Evolutionary conservation across 2,888 invertebrate genomes (phyloP), one percentile per base, ranked within the genome.

Genomic region (Spicauda simplicius): DNA sequence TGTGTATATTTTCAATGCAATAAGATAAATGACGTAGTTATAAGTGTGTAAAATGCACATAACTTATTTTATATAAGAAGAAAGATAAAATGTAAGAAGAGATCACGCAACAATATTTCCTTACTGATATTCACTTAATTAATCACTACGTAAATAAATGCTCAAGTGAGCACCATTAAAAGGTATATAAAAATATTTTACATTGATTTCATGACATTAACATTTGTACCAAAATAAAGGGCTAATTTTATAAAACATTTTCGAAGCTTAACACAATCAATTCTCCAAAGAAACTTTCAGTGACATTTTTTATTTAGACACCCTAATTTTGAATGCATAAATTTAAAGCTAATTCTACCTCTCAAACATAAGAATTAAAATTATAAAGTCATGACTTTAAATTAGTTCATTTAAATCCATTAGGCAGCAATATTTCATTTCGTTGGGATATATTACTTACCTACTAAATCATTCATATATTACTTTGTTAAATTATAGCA

Each of bases 161-260:
- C 63, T 63, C 63, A n/a, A 25, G 18, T 14, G 54, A 55, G 63
- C 63, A 63, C 63, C 45, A 63, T 12, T 55, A 63, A 63, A 63
- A 54, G 25, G 5, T 45, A 63, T 63, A 63, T 20, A 63, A 63
- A 63, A 63, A 63, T 63, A 63, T 30, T 63, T 45, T 55, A 62
- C 20, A 10, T n/a, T n/a, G 37, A 52, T 61, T 53, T 50, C 18
- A n/a, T 30, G 19, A 41, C 37, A 19, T 18, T 19, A 53, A 61
- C 37, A 56, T 56, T 56, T n/a, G 11, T 56, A 33, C 7, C 30
- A 56, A 56, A 56, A 37, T 33, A 33, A 56, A 56, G 25, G 19
- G 41, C 10, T 14, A 20, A 20, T 58, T 58, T 58, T 56, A 8
- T 56, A 41, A 45, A 3, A 25, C 45, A 20, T 58, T 0, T 45